Evolutionary conservation across 2,113 vertebrate genomes (phyloP), one percentile per base, ranked within the genome.

Genomic region (Anhinga rufa): DNA sequence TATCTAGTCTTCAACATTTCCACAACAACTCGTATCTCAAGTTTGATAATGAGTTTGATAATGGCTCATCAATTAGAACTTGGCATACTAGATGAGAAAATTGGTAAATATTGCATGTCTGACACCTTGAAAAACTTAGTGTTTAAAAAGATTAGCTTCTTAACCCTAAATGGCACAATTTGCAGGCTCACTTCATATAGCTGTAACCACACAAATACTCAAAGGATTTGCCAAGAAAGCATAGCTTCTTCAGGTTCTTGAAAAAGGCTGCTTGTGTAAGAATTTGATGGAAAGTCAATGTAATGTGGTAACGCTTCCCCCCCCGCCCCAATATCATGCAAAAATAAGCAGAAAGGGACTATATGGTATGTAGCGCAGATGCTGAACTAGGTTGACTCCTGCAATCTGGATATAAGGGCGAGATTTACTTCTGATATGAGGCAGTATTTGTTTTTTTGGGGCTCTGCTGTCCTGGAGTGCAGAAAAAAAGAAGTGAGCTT

Each of bases 151-250:
- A 11, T 38, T 36, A 28, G 7, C 16, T 44, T 46, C 7, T 6
- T 57, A 36, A 58, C 70, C 28, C 5, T 31, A 24, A 58, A 36
- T 48, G 13, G 49, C 58, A 13, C 12, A 6, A 20, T 38, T 85
- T 51, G 6, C 40, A 38, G n/a, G 13, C 26, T 19, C 2, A 1
- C 34, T 66, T 66, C 11, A 3, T 80, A 29, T 4, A 9, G 12
- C 4, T 87, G 19, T 49, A 51, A 49, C 31, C 28, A 28, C 3
- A 1, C 6, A 3, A 21, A 9, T 1, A 57, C 13, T 18, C 2
- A 2, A 40, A 49, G 17, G 62, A 22, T 60, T 79, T 40, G 31
- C 6, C 25, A 51, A 8, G 29, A 34, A 40, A 40, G 12, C 2
- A 1, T 5, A 16, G 3, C 32, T 78, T 64, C 15, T 24, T 21